phyloP scores from a whole-genome alignment of 2,113 vertebrate species.

The Microtus montanus region DNA sequence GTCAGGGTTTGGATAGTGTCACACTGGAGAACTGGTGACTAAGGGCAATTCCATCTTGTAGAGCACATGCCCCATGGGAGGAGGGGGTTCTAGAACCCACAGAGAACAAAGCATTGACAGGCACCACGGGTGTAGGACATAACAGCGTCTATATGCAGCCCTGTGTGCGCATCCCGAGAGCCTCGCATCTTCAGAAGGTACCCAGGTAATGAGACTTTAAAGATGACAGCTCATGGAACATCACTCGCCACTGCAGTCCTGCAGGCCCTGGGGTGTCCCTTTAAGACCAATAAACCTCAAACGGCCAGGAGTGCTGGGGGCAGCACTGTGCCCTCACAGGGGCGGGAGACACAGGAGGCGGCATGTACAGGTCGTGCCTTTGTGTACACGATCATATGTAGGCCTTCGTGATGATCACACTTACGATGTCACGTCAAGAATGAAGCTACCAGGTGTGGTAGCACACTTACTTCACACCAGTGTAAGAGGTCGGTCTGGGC shows the following conservation, averaged over 20 bases:
- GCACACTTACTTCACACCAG: not conserved
- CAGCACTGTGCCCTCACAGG: not conserved
- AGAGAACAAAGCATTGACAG: fast-evolving
- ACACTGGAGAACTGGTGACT: not conserved
- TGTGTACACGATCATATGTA: fast-evolving
- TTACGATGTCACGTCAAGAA: not conserved
- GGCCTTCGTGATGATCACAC: not conserved
- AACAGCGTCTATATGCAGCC: fast-evolving
- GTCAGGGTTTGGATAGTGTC: not conserved
- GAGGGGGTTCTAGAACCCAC: not conserved
- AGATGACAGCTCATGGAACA: fast-evolving
- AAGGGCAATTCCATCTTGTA: fast-evolving
- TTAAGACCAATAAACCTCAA: not conserved
- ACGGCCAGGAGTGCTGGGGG: not conserved
- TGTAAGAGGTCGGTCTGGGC: not conserved
- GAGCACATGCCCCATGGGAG: not conserved
- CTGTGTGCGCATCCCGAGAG: fast-evolving
- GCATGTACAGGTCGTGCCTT: not conserved
- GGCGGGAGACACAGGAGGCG: not conserved
- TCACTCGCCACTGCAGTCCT: not conserved
- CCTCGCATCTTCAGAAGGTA: fast-evolving
- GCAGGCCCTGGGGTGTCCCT: not conserved
- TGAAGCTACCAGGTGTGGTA: too few relatives aligned
- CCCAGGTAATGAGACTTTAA: not conserved
- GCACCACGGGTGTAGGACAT: fast-evolving